Evolutionary conservation across 2,797 vertebrate genomes (phyloP), one percentile per base, ranked within the genome.

Genomic region (Acanthiza pusilla): DNA sequence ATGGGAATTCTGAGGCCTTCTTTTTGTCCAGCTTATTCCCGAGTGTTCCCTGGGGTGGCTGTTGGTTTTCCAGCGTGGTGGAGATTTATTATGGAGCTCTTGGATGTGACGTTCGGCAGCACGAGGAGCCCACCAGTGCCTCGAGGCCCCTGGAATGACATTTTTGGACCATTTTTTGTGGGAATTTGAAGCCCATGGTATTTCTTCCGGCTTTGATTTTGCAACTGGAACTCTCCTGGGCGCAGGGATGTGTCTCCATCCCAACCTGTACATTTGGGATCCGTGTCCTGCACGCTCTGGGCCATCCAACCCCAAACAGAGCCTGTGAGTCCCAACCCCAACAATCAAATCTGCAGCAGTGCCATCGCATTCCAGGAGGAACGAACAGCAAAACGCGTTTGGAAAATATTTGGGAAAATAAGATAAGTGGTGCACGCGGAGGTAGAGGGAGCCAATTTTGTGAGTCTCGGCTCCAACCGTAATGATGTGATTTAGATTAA

Each of bases 401-500:
- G 51, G 77, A 38, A 92, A 95, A 80, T 80, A 85, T 74, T 76
- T 95, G 71, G 63, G 81, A 61, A 88, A 92, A 79, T 72, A 42
- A 74, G 73, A 61, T 50, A 93, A 92, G 89, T 80, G 83, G 48
- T 83, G 27, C 70, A 65, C 7, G 7, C 48, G 1, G 76, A 93
- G 79, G 89, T 90, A 70, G 80, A 90, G 67, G 55, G 53, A 89
- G 76, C 73, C 91, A 67, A 53, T 93, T 94, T 60, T 79, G 61
- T 34, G 83, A 96, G 92, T 47, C 89, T 86, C 58, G 65, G 74
- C 90, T 96, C 90, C 85, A 88, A 94, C 88, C 6, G 67, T 78
- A 96, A 96, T 93, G 94, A 92, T 96, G 91, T 96, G 94, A 93
- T 96, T 97, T 96, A 95, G 94, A 94, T 97, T 97, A 96, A 97